Evolutionary conservation across 1,140 invertebrate species (phyloP), one percentile per base, ranked within the genome.

Genomic region (Caenorhabditis remanei): DNA sequence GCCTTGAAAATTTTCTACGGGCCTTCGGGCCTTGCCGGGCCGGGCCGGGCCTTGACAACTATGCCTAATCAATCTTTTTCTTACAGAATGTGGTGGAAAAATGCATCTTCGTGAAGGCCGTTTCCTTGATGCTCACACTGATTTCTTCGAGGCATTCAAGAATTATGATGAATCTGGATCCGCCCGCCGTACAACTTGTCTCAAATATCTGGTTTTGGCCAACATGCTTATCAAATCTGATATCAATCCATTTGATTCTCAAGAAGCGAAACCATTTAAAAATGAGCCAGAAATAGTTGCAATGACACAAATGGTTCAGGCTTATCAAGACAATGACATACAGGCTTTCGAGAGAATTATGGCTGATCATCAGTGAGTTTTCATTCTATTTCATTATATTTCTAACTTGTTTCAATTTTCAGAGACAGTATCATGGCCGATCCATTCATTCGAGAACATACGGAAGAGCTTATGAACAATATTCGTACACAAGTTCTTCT

Each of bases 61-160:
- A 53, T 13, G 16, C 16, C 16, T 53, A 11, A 53, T 53, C 13
- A 53, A 53, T 53, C 11, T 0, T 53, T 14, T 53, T 50, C 90
- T 94, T 94, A 58, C 91, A 96, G 98, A 99, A 94, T 99, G 98
- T 94, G 98, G 98, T 41, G 98, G 98, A 0, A 99, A 99, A 94
- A 99, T 99, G 98, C 98, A 99, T 94, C 94, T 99, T 55, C 95
- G 98, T 71, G 98, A 99, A 94, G 97, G 97, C 21, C 97, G 99
- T 94, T 99, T 99, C 93, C 97, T 99, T 93, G 97, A 98, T 93
- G 98, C 98, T 8, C 97, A 99, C 93, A 99, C 97, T 4, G 98
- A 99, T 93, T 99, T 99, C 93, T 99, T 99, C 94, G 98, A 99
- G 94, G 98, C 98, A 4, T 99, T 99, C 93, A 99, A 99, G 50